Conservation (phyloP, 1,140 invertebrate species). For the Hydropsyche tenuis region DNA sequence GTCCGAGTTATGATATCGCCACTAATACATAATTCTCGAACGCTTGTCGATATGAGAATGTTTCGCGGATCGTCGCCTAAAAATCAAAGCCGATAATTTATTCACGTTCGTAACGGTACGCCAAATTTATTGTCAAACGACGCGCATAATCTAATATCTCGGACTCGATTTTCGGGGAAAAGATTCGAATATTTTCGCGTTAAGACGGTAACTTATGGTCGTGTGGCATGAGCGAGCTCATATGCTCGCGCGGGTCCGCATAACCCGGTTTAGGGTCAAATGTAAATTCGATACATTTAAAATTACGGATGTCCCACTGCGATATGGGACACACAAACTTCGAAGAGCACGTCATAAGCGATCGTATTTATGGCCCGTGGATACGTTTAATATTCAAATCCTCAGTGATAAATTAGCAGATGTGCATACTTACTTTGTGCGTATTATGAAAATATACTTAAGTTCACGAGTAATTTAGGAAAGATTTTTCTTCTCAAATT, state of each 20-base stretch:
- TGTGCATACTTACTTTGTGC: background rate
- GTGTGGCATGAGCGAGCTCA: too few species aligned
- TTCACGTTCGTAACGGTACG: background rate
- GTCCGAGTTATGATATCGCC: too few species aligned
- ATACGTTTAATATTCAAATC: slow-evolving; percentile 44
- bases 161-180: background rate
- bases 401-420: slow-evolving; percentile 32
- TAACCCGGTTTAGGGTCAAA: slow-evolving; percentile 46
- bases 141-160: background rate
- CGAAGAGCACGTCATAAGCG: slow-evolving; percentile 41
- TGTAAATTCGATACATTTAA: slow-evolving; percentile 49
- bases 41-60: slow-evolving; percentile 3
- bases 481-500: too few species aligned
- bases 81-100: slow-evolving; percentile 21
- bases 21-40: too few species aligned
- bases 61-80: background rate
- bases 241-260: background rate
- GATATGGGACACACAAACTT: slow-evolving; percentile 47
- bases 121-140: slow-evolving; percentile 20
- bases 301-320: slow-evolving; percentile 46
- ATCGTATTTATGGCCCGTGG: slow-evolving; percentile 43
- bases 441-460: background rate
- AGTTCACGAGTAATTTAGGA: too few species aligned
- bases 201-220: slow-evolving; percentile 30
- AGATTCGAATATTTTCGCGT: slow-evolving; percentile 9